These are phyloP conservation scores for Paradisaea rubra DNA, from an alignment of 2,113 vertebrate species.

Conservation along the genomic window DNA sequence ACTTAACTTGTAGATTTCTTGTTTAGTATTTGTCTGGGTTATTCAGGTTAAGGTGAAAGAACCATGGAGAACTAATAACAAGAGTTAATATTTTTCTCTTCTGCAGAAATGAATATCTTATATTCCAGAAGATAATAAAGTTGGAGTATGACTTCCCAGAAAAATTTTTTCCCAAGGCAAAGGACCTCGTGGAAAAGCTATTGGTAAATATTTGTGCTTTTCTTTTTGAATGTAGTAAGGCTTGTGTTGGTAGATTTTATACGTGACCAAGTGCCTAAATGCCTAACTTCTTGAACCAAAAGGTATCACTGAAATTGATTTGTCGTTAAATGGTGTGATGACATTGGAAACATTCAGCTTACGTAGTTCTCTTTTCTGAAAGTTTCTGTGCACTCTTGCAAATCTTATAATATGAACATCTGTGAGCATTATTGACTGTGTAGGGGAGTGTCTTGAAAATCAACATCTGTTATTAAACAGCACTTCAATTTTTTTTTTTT, in stretches of 20 bases:
- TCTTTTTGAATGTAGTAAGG: not conserved
- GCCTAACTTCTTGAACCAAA: not conserved
- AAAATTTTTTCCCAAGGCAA: slow-evolving; percentile 98
- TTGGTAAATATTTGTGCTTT: slow-evolving; percentile 76
- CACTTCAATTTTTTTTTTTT: not conserved
- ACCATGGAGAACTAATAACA: not conserved
- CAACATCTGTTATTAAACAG: not conserved
- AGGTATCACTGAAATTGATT: not conserved
- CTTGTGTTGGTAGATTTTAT: not conserved
- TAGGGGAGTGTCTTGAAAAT: not conserved
- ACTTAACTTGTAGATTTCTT: not conserved
- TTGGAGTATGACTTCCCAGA: slow-evolving; percentile 98
- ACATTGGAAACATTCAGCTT: not conserved
- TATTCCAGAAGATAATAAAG: slow-evolving; percentile 99
- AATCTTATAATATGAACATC: not conserved
- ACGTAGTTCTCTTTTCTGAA: not conserved
- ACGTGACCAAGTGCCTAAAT: not conserved
- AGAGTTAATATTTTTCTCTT: slow-evolving; percentile 20
- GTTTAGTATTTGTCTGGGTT: not conserved
- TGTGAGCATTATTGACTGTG: not conserved
- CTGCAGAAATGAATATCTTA: slow-evolving; percentile 96
- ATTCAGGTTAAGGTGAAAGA: not conserved
- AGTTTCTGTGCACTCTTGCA: not conserved
- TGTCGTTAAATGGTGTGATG: not conserved
- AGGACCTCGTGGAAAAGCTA: slow-evolving; percentile 94